Evolutionary conservation across 2,888 invertebrate species (phyloP), one percentile per base, ranked within the genome.

Genomic region (Desoria tigrina): DNA sequence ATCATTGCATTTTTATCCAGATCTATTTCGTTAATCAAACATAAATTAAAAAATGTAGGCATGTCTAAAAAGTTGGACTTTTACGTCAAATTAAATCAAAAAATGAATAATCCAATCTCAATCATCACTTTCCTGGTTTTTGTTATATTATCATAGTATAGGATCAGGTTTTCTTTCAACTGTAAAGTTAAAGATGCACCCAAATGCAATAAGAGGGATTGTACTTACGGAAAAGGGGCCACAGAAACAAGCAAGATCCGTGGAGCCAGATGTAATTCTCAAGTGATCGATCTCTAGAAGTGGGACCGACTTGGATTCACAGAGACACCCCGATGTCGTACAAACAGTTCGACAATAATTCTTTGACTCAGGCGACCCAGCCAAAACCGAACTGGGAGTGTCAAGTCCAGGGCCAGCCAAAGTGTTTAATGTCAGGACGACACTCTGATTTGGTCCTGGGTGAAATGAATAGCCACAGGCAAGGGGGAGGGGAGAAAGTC

Each of bases 381-480:
- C 45, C 32, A 32, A 11, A 32, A 32, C 32, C 4, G 32, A 23
- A n/a, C 14, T 7, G 21, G 26, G 27, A 45, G 23, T 42, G 27
- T 32, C 26, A 18, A 21, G 14, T 27, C 39, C 58, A 39, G 9
- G 37, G 14, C 55, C 55, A 55, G 55, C 27, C 3, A 32, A 21
- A n/a, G 42, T 23, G 21, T 57, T 57, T 42, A 58, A 39, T 58
- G 45, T 58, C 42, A 58, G 27, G 28, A 58, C 11, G 28, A 58
- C 49, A 58, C 58, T 58, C 28, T 58, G 58, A 58, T 58, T 58
- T 42, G 37, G 45, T 3, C 27, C 49, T 24, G 58, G 58, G 18
- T 58, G 58, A 42, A 58, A 45, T 58, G 58, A 42, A 58, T 58
- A 58, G 28, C 45, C 24, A 21, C 58, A 58, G 18, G 23, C 26